Evolutionary conservation across 2,113 vertebrate genomes (phyloP).

Genomic region (Gnathochromis pfefferi): DNA sequence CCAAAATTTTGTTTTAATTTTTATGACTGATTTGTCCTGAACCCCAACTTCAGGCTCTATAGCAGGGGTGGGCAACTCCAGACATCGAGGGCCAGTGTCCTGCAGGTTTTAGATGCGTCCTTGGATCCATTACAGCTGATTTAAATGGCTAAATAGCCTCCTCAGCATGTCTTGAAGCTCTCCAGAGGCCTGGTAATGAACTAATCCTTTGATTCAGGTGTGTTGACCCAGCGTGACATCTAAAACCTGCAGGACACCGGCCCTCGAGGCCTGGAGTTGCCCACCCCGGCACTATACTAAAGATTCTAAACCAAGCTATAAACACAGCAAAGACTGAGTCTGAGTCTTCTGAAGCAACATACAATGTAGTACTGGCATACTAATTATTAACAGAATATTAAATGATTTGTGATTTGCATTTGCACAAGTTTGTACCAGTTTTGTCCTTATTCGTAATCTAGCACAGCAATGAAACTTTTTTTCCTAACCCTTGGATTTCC

Average conservation of each 20-base stretch:
- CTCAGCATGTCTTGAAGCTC: accelerated
- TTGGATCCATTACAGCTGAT: neutral
- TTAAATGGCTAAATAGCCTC: neutral
- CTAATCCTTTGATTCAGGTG: neutral
- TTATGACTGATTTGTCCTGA: neutral
- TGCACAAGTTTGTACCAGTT: neutral
- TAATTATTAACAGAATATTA: neutral
- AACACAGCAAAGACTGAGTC: neutral
- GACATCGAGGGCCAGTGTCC: neutral
- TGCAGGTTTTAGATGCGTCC: neutral
- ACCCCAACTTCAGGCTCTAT: neutral
- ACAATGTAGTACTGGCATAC: neutral
- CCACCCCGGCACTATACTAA: neutral
- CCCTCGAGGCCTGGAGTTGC: neutral
- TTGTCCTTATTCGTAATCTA: neutral
- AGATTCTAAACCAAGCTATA: neutral
- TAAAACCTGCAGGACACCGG: neutral
- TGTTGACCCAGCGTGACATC: neutral
- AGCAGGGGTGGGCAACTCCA: neutral
- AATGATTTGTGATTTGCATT: neutral
- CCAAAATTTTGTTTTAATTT: neutral
- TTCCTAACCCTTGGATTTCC: neutral
- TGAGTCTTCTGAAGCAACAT: neutral
- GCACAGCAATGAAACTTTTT: neutral
- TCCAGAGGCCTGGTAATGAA: neutral